Base-by-base conservation (phyloP, 30 jellyfish, hydroid and myxozoan genomes). In the Calvadosia cruxmelitensis region DNA sequence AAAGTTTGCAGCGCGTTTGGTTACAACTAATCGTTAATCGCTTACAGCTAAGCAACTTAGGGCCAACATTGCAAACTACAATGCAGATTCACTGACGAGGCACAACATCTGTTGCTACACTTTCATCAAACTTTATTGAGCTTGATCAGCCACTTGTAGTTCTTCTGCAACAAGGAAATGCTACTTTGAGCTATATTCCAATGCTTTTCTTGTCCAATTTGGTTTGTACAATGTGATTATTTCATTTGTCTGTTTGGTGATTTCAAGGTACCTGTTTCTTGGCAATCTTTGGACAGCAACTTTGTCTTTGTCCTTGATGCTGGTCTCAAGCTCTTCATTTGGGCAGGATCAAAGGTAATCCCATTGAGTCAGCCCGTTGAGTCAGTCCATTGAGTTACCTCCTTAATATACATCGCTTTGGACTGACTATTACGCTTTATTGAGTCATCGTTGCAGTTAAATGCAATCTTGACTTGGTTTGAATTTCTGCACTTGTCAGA, bases 261-360 rank as follows among this genome's bases (percentile, higher is more conserved):
- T 69, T 73, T 53, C 29, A 32, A 83, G 95, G 92, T 77, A 32
- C 94, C 88, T n/a, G 70, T 92, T 1, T 48, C 71, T 1, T 79
- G 96, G 96, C 71, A 78, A 27, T 84, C 96, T 15, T 79, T 92
- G 48, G 99, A 92, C 69, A 95, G 95, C 15, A 84, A 85, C 29
- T 92, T 78, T 65, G 95, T 85, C 16, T 92, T 92, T 77, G 79
- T 92, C 10, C 78, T 94, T 57, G 99, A 84, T 76, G 99, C 89
- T 33, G 99, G 96, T 1, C 72, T 75, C 34, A 85, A 92, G 20
- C 34, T 92, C 1, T 92, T 34, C 48, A 83, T 92, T 48, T 92
- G 99, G 99, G 53, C 95, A 1, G 99, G 99, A 27, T 65, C 89
- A 65, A 92, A 92, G 95, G 99, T 76, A 72, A 16, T 71, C 57